Base-by-base conservation (phyloP, 2,797 vertebrate species). In the Neosilurus hyrtlii region DNA sequence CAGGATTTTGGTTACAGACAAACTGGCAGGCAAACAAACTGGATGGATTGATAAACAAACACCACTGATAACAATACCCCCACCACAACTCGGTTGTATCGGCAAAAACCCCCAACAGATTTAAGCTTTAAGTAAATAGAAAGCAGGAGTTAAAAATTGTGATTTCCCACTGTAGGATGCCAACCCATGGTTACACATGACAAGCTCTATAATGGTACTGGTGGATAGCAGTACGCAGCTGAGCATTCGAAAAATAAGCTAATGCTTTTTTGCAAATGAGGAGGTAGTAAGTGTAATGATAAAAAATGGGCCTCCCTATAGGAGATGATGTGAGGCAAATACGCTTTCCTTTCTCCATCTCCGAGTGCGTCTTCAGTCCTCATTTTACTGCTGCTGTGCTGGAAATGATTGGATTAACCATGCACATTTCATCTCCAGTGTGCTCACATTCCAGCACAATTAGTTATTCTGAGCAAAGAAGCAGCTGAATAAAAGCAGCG, bases 391-490 rank as follows among this genome's bases (percentile, higher is more conserved):
- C 85, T 84, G 80, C 86, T 87, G 86, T 67, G 79, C 85, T 87
- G 85, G 86, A 93, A 91, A 90, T 86, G 83, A 91, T 89, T 82
- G 89, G 91, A 93, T 93, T 93, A 92, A 84, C 87, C 80, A 51
- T 83, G 84, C 89, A 87, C 87, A 86, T 89, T 92, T 92, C 92
- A 93, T 93, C 91, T 91, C 81, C 83, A 85, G 85, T 84, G 81
- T 86, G 89, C 90, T 91, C 86, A 85, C 89, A 91, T 92, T 91
- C 88, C 90, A 86, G 82, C 79, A 85, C 87, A 91, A 93, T 93
- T 93, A 93, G 91, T 92, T 89, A 90, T 88, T 91, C 84, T 87
- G 87, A 91, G 75, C 87, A 91, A 89, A 90, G 89, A 88, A 88
- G 87, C 85, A 81, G 83, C 81, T 84, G 91, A 91, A 92, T 85